These are phyloP conservation scores for Moxostoma hubbsi DNA, from an alignment of 2,797 vertebrate genomes.

Conservation along the genomic window DNA sequence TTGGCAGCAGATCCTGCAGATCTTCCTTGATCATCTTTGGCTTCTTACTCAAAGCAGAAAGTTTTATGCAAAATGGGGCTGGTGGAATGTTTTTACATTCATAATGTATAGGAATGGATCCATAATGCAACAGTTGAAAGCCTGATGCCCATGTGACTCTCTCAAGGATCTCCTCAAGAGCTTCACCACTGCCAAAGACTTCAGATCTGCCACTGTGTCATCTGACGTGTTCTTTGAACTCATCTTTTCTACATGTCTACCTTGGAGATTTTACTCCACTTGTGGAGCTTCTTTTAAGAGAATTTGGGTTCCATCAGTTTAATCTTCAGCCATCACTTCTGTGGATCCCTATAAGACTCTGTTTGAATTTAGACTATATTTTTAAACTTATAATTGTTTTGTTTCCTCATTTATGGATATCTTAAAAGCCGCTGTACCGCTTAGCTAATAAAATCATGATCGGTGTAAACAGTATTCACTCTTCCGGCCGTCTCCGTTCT, in stretches of 20 bases:
- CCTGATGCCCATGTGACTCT: slow-evolving; percentile 42
- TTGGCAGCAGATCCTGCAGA: slow-evolving; percentile 7
- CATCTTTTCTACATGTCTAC: background rate
- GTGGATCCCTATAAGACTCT: background rate
- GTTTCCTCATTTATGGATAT: slow-evolving; percentile 1
- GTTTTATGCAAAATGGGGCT: slow-evolving; percentile 32
- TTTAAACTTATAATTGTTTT: background rate
- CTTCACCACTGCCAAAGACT: slow-evolving; percentile 24
- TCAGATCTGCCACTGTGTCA: slow-evolving; percentile 16
- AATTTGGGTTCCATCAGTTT: background rate
- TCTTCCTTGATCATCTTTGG: slow-evolving; percentile 8
- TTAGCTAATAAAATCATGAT: slow-evolving; percentile 78
- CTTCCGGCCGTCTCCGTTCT: slow-evolving; percentile 86
- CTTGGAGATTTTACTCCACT: too few relatives aligned
- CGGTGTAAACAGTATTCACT: slow-evolving; percentile 93
- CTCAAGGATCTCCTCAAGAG: slow-evolving; percentile 35
- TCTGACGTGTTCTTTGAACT: background rate
- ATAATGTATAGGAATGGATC: slow-evolving; percentile 61
- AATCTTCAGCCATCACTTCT: background rate
- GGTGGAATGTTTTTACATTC: slow-evolving; percentile 44
- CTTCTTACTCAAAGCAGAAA: slow-evolving; percentile 16
- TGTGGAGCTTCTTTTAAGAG: background rate
- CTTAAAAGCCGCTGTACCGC: background rate
- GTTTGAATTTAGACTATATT: background rate
- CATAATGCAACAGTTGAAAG: slow-evolving; percentile 61